Evolutionary conservation across 1,140 invertebrate species (phyloP).

Genomic region (Pollicipes pollicipes): DNA sequence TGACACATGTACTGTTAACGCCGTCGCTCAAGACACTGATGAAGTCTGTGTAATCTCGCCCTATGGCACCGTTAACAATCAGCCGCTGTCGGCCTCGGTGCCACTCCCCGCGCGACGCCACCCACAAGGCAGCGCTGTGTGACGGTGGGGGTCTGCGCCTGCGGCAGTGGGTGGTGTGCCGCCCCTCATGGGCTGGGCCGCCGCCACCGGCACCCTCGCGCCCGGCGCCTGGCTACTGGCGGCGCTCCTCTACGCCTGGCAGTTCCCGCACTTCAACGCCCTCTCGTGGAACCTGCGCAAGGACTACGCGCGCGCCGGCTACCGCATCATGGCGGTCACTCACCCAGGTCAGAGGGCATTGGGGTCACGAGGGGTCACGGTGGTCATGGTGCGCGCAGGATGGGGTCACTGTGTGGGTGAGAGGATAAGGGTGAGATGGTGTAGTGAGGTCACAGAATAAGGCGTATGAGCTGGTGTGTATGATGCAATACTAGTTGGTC

Average conservation of each 20-base stretch:
- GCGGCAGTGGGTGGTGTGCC: conserved; percentile 82
- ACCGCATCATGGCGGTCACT: conserved; percentile 93
- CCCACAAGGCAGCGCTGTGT: too few relatives aligned
- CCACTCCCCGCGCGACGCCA: too few relatives aligned
- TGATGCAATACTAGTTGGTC: too few relatives aligned
- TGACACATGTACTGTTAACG: too few relatives aligned
- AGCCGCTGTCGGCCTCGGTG: too few relatives aligned
- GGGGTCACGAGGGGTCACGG: conserved; percentile 10
- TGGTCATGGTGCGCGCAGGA: neutral
- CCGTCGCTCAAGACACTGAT: too few relatives aligned
- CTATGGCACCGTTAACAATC: too few relatives aligned
- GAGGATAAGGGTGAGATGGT: too few relatives aligned
- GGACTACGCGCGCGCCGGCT: conserved; percentile 92
- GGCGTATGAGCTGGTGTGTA: too few relatives aligned
- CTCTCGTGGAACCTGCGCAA: conserved; percentile 89
- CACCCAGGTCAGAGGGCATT: conserved; percentile 43
- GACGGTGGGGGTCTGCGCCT: too few relatives aligned
- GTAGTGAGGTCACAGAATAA: too few relatives aligned
- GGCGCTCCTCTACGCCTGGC: conserved; percentile 87
- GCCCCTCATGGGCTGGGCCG: conserved; percentile 95
- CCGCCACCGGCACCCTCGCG: conserved; percentile 57
- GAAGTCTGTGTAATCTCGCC: too few relatives aligned
- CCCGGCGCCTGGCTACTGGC: conserved; percentile 72
- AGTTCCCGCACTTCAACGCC: conserved; percentile 99
- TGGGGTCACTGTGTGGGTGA: neutral